Base-by-base conservation (phyloP, 37 sponge, comb jelly and placozoan genomes). In the Chondrosia reniformis region DNA sequence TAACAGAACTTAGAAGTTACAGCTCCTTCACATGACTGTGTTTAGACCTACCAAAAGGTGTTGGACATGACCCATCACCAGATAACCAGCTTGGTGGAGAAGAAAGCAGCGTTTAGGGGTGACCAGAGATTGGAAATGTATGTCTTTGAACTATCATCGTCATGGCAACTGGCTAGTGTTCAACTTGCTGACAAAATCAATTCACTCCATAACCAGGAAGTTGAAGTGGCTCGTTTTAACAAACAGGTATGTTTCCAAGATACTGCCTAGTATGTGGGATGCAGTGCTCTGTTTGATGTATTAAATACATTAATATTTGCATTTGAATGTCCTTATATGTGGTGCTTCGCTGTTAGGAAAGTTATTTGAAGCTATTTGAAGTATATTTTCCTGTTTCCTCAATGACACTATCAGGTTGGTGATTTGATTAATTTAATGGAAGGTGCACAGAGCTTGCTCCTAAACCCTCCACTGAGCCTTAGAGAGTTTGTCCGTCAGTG, bases 381-480 rank as follows among this genome's bases (percentile, higher is more conserved):
- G n/a, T n/a, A n/a, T n/a, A n/a, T n/a, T n/a, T n/a, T n/a, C n/a
- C n/a, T n/a, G n/a, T n/a, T n/a, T n/a, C n/a, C n/a, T n/a, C n/a
- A n/a, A n/a, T n/a, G n/a, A n/a, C n/a, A n/a, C n/a, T n/a, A n/a
- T 7, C 61, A 69, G 72, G 72, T 69, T 1, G 15, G n/a, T 1
- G 25, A 39, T 3, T 44, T 69, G 24, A 44, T 40, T 17, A 8
- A 69, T 36, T 22, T 69, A 24, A 44, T 69, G 39, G n/a, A 37
- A 24, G 42, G 42, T 41, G 72, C 72, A 21, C 4, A 69, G 43
- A 2, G 21, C 2, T 5, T 69, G 38, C 25, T 69, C 8, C 8
- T 21, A 41, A 69, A 69, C 44, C 72, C 72, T 4, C 43, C 72
- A 38, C 72, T 69, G 72, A 44, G 22, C 72, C n/a, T 69, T 41